Conservation (phyloP, 2,113 vertebrate genomes). For the Maccullochella peelii region DNA sequence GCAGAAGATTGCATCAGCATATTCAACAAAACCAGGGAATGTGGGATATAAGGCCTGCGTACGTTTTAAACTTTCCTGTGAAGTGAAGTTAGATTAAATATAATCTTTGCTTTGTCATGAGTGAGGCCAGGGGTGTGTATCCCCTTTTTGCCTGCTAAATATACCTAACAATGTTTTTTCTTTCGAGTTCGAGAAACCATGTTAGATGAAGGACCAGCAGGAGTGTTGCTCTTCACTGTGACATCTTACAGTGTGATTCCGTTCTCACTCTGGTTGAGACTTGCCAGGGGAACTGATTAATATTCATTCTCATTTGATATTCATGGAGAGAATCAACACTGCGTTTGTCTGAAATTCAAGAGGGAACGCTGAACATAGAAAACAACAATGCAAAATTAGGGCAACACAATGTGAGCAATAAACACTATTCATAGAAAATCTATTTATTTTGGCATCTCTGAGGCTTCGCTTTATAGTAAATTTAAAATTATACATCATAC, state of each 20-base stretch:
- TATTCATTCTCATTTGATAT: slow-evolving; percentile 69
- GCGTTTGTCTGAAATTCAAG: slow-evolving; percentile 56
- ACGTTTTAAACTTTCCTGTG: slow-evolving; percentile 36
- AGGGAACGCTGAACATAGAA: slow-evolving; percentile 46
- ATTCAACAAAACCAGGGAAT: slow-evolving; percentile 57
- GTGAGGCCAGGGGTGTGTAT: slow-evolving; percentile 10
- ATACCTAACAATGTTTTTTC: neutral
- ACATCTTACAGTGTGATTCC: slow-evolving; percentile 34
- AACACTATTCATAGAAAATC: slow-evolving; percentile 32
- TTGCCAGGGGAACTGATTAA: slow-evolving; percentile 65
- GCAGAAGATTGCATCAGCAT: slow-evolving; percentile 70
- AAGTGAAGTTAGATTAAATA: slow-evolving; percentile 24
- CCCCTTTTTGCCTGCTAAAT: neutral
- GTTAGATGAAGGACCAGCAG: slow-evolving; percentile 22
- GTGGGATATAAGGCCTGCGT: slow-evolving; percentile 22
- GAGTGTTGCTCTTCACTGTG: slow-evolving; percentile 42
- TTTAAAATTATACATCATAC: neutral
- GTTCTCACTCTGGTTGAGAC: slow-evolving; percentile 32
- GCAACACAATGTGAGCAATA: slow-evolving; percentile 33
- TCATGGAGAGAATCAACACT: slow-evolving; percentile 61
- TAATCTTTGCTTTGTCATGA: slow-evolving; percentile 15
- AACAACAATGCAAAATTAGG: slow-evolving; percentile 63
- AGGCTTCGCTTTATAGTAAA: neutral
- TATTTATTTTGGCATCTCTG: slow-evolving; percentile 9
- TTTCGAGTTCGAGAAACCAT: neutral